Conservation (phyloP, 2,797 vertebrate species). For the Sylvilagus floridanus region DNA sequence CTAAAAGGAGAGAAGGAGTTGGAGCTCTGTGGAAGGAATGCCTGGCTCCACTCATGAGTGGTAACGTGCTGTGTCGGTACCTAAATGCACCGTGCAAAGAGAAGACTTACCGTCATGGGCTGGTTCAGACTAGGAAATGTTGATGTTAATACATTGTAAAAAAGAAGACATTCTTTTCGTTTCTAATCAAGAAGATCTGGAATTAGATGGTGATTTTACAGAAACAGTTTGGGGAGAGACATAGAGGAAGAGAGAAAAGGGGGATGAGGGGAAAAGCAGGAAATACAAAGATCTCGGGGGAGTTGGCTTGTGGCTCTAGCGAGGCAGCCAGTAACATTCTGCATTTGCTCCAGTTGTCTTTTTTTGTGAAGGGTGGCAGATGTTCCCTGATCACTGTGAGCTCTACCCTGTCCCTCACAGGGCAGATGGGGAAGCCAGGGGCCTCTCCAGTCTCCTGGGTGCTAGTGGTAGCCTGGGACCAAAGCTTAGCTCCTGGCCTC, state of each 20-base stretch:
- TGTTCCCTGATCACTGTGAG: neutral
- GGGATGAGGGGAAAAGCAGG: neutral
- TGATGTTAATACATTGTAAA: neutral
- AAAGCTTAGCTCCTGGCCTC: neutral
- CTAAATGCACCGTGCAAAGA: neutral
- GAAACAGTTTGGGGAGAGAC: neutral
- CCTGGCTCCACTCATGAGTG: neutral
- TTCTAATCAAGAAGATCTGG: constrained; percentile 49
- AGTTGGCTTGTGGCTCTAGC: neutral
- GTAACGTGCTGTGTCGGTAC: neutral
- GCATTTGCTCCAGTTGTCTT: neutral
- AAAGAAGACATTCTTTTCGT: constrained; percentile 46
- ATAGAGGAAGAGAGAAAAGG: neutral
- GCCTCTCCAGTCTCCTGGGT: neutral
- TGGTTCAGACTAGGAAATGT: constrained; percentile 9
- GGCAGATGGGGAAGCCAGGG: neutral
- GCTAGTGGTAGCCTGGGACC: neutral
- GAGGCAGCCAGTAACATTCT: neutral
- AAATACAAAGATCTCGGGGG: neutral
- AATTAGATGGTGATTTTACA: constrained; percentile 42
- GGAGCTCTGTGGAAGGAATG: neutral
- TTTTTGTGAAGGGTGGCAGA: neutral
- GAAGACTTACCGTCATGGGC: neutral
- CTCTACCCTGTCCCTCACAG: neutral
- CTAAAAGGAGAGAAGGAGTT: neutral